phyloP scores from a whole-genome alignment of 2,797 vertebrate species.

The Alectoris magna region DNA sequence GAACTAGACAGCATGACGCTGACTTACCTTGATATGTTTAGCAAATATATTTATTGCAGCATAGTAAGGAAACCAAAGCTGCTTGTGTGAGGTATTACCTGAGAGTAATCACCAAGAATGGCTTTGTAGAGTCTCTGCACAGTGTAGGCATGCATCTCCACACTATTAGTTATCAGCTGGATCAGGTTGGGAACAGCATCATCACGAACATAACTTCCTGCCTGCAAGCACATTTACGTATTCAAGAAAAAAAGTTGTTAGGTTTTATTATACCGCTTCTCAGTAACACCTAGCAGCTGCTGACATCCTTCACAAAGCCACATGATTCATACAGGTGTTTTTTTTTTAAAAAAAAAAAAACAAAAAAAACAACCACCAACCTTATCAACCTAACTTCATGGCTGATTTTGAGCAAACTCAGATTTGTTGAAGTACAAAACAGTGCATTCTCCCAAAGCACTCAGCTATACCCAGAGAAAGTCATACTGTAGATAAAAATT shows the following conservation, averaged over 20 bases:
- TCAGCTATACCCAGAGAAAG: neutral
- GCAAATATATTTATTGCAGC: neutral
- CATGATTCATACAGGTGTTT: neutral
- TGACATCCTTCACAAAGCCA: neutral
- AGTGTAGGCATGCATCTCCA: slow-evolving; percentile 98
- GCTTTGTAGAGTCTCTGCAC: slow-evolving; percentile 99
- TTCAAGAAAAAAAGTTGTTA: neutral
- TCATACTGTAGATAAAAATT: neutral
- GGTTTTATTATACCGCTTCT: neutral
- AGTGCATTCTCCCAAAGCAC: neutral
- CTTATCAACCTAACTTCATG: neutral
- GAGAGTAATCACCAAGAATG: slow-evolving; percentile 96
- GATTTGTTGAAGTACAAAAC: neutral
- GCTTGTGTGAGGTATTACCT: slow-evolving; percentile 78
- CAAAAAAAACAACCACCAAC: neutral
- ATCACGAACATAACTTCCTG: slow-evolving; percentile 97
- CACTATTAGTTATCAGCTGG: slow-evolving; percentile 98
- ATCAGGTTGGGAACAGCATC: slow-evolving; percentile 99
- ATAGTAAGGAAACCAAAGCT: neutral
- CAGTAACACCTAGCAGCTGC: neutral
- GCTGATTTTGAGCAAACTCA: neutral
- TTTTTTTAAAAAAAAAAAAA: neutral
- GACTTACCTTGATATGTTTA: neutral
- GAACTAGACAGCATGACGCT: neutral
- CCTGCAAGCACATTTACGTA: slow-evolving; percentile 81